These are phyloP conservation scores for Agonopterix arenella DNA, from an alignment of 2,888 invertebrate species.

Conservation along the genomic window DNA sequence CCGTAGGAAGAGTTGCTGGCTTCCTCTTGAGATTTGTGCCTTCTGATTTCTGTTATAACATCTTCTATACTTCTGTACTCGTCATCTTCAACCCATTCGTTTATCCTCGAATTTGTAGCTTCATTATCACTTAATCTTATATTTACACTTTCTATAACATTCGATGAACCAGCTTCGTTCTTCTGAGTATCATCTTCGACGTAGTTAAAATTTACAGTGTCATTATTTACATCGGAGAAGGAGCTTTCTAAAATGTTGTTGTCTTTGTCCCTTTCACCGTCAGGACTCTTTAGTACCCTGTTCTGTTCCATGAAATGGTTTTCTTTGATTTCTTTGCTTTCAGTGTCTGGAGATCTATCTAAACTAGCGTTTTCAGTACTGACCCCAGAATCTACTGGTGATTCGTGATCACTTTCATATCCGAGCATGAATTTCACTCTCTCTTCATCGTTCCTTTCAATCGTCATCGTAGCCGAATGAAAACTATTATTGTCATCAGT, in stretches of 20 bases:
- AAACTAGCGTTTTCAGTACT: conserved; percentile 85
- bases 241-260: conserved; percentile 48
- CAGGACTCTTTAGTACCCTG: conserved; percentile 55
- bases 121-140: conserved; percentile 31
- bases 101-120: conserved; percentile 18
- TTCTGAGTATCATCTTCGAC: conserved; percentile 49
- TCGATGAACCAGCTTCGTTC: conserved; percentile 60
- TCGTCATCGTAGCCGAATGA: conserved; percentile 49
- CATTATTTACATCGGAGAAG: conserved; percentile 42
- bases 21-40: conserved; percentile 24
- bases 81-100: conserved; percentile 21
- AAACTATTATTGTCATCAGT: conserved; percentile 48
- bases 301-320: conserved; percentile 62
- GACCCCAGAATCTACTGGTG: conserved; percentile 80
- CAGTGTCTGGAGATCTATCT: conserved; percentile 79
- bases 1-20: conserved; percentile 23
- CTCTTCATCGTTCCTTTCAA: conserved; percentile 43
- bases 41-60: conserved; percentile 50
- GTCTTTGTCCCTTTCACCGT: conserved; percentile 30
- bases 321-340: conserved; percentile 53
- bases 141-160: conserved; percentile 23
- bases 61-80: conserved; percentile 54
- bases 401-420: conserved; percentile 68
- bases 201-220: conserved; percentile 51
- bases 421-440: conserved; percentile 67